These are phyloP conservation scores for Eurosta solidaginis DNA, from an alignment of 1,140 invertebrate species.

Conservation along the genomic window DNA sequence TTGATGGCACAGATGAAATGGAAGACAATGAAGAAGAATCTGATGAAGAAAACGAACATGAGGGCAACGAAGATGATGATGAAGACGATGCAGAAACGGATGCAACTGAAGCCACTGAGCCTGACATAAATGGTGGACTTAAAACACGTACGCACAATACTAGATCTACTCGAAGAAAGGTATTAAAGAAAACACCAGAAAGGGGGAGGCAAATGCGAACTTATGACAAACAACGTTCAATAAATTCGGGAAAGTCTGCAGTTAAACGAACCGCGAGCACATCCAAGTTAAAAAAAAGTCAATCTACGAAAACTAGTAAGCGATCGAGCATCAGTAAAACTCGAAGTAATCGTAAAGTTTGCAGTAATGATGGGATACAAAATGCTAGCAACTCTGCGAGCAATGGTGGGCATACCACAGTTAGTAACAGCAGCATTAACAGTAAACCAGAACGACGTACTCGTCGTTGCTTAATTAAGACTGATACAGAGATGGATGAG, in stretches of 20 bases:
- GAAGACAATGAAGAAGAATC: background rate
- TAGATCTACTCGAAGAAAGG: background rate
- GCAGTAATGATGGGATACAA: background rate
- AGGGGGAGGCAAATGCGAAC: slow-evolving; percentile 50
- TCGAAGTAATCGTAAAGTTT: background rate
- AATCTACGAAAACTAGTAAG: background rate
- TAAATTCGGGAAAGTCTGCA: background rate
- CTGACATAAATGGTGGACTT: background rate
- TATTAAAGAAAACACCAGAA: slow-evolving; percentile 39
- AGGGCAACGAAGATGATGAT: slow-evolving; percentile 34
- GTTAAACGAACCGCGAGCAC: background rate
- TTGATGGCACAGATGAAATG: background rate
- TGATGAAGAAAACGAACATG: too few species aligned
- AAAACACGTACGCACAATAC: slow-evolving; percentile 16
- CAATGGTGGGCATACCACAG: background rate
- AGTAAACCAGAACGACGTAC: slow-evolving; percentile 41
- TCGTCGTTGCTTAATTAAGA: slow-evolving; percentile 55
- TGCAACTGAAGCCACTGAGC: slow-evolving; percentile 10
- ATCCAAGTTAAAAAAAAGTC: background rate
- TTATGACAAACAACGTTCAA: slow-evolving; percentile 29
- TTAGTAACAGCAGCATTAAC: background rate
- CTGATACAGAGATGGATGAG: slow-evolving; percentile 41
- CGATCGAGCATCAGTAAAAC: background rate
- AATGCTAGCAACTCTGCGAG: too few species aligned
- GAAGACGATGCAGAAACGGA: slow-evolving; percentile 34